These are phyloP conservation scores for Mallotus villosus DNA, from an alignment of 2,797 vertebrate species.

Conservation along the genomic window DNA sequence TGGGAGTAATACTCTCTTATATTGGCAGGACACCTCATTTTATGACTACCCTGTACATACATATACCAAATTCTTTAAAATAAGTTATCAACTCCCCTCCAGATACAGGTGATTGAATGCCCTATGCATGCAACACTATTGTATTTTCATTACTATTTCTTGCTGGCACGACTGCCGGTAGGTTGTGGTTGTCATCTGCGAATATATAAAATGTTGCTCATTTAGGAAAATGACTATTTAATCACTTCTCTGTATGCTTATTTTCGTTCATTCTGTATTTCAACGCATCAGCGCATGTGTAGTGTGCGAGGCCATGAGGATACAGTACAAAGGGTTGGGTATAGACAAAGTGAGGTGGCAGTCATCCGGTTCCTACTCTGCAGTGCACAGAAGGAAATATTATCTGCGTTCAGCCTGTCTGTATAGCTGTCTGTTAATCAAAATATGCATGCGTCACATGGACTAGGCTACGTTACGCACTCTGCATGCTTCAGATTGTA, in stretches of 20 bases:
- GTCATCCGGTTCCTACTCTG: slow-evolving; percentile 8
- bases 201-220: too few relatives aligned
- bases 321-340: slow-evolving; percentile 32
- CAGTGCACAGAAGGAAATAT: neutral
- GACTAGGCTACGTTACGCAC: slow-evolving; percentile 19
- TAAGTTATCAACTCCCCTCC: too few relatives aligned
- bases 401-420: neutral
- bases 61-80: too few relatives aligned
- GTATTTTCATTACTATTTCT: neutral
- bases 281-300: slow-evolving; percentile 13
- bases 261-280: slow-evolving; percentile 1
- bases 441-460: slow-evolving; percentile 29
- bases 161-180: neutral
- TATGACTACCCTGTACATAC: too few relatives aligned
- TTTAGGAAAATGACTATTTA: neutral
- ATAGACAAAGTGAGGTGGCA: slow-evolving; percentile 12
- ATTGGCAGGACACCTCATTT: too few relatives aligned
- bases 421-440: slow-evolving; percentile 24
- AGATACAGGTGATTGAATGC: too few relatives aligned
- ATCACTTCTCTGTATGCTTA: neutral
- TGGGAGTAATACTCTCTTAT: too few relatives aligned
- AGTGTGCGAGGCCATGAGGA: slow-evolving; percentile 15
- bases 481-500: slow-evolving; percentile 22
- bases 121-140: neutral
- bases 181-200: too few relatives aligned